Conservation (phyloP, 2,888 invertebrate species). For the Ceramica pisi region DNA sequence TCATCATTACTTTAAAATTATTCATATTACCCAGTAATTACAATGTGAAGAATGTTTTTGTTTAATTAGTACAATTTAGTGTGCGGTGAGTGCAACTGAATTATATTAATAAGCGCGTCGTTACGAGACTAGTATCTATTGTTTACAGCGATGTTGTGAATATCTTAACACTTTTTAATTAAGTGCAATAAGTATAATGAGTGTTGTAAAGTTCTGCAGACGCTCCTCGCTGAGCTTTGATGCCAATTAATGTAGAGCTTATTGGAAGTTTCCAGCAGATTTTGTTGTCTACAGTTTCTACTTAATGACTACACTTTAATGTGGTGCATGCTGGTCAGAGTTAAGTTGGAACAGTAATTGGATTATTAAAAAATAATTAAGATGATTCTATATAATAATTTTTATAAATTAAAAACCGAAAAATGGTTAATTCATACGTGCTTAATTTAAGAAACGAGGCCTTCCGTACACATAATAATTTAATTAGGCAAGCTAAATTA, state of each 20-base stretch:
- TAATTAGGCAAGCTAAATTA: conserved; percentile 72
- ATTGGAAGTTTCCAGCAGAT: conserved; percentile 59
- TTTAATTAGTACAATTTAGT: conserved; percentile 63
- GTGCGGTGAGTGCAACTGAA: conserved; percentile 57
- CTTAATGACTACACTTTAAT: neutral
- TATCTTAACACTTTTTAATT: conserved; percentile 64
- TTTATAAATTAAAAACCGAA: conserved; percentile 15
- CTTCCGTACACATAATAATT: conserved; percentile 56
- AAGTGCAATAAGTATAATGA: conserved; percentile 63
- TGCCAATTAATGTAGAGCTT: conserved; percentile 66
- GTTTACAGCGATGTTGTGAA: conserved; percentile 51
- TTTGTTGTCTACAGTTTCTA: conserved; percentile 36
- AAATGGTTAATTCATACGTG: conserved; percentile 48
- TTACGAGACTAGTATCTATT: conserved; percentile 42
- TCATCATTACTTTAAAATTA: conserved; percentile 53
- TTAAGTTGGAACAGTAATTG: neutral
- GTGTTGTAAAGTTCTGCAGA: conserved; percentile 59
- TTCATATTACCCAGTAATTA: conserved; percentile 55
- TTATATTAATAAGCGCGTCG: conserved; percentile 44
- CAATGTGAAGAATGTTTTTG: conserved; percentile 59
- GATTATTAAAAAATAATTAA: conserved; percentile 12
- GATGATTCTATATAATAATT: conserved; percentile 8
- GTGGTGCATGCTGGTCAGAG: neutral
- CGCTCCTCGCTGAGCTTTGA: conserved; percentile 54
- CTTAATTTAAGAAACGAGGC: conserved; percentile 56